A percentile compares a stretch with the other conserved stretches of the same genome.
phyloP scores from a whole-genome alignment of 2,888 invertebrate genomes.

The Cryptosula pallasiana region DNA sequence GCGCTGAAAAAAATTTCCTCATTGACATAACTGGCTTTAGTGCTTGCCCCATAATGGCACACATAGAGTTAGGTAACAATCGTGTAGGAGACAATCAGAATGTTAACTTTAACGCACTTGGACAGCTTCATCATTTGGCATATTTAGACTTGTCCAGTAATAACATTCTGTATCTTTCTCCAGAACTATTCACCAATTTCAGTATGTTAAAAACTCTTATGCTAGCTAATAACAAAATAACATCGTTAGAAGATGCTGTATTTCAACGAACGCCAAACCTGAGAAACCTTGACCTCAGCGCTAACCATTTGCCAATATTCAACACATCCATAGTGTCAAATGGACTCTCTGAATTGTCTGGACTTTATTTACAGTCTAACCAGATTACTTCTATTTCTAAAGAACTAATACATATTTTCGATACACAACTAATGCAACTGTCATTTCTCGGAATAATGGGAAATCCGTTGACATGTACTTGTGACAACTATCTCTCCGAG shows the following conservation, averaged over 20 bases:
- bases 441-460: neutral
- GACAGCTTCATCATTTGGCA: neutral
- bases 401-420: neutral
- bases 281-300: neutral
- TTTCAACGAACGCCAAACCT: neutral
- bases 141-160: neutral
- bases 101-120: neutral
- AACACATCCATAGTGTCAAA: neutral
- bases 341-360: neutral
- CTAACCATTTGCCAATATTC: neutral
- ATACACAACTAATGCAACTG: neutral
- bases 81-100: neutral
- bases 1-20: neutral
- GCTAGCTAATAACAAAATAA: neutral
- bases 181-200: neutral
- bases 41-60: neutral
- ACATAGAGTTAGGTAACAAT: neutral
- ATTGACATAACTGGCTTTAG: neutral
- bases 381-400: neutral
- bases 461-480: slow-evolving; percentile 11
- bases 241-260: neutral
- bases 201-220: neutral
- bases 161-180: neutral
- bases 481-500: neutral
- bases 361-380: neutral